A percentile compares a stretch with the other conserved stretches of the same genome.
Conservation (phyloP, 2,113 vertebrate species). For the Morone saxatilis region DNA sequence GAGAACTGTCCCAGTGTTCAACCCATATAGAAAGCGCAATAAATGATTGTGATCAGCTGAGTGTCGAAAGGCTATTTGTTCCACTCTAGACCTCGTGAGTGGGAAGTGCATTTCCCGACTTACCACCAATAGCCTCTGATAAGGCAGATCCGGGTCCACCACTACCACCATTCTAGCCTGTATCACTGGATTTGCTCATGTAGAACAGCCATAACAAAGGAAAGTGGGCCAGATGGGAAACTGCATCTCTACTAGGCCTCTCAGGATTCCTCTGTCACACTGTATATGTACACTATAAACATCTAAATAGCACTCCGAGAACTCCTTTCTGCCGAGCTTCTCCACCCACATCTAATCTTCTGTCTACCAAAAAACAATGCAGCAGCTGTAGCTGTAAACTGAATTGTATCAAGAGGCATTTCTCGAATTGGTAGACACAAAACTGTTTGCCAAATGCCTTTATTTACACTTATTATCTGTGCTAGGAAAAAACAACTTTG, state of each 20-base stretch:
- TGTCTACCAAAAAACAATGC: neutral
- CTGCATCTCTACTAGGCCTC: constrained; percentile 1
- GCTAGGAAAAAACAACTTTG: neutral
- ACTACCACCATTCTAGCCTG: constrained; percentile 3
- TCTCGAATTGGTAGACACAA: neutral
- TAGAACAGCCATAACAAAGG: constrained; percentile 42
- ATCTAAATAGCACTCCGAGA: constrained; percentile 27
- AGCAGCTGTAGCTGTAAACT: neutral
- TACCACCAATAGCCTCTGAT: constrained; percentile 27
- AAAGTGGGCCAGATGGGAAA: constrained; percentile 20
- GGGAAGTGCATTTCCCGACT: constrained; percentile 7
- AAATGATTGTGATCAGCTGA: neutral
- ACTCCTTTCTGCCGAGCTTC: constrained; percentile 19
- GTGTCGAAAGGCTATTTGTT: constrained; percentile 26
- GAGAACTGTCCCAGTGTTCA: neutral
- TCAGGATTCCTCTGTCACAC: constrained; percentile 34
- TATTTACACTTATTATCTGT: constrained; percentile 18
- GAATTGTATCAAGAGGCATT: neutral
- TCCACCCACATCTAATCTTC: constrained; percentile 15
- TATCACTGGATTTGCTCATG: constrained; percentile 29
- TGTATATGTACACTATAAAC: constrained; percentile 68
- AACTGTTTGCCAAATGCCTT: neutral
- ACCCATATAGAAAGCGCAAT: neutral
- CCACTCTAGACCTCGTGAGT: neutral
- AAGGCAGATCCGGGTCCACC: constrained; percentile 5